Evolutionary conservation across 64 coral and sea anemone genomes (phyloP), one percentile per base, ranked within the genome.

Genomic region (Hydrozoanthus tunicans): DNA sequence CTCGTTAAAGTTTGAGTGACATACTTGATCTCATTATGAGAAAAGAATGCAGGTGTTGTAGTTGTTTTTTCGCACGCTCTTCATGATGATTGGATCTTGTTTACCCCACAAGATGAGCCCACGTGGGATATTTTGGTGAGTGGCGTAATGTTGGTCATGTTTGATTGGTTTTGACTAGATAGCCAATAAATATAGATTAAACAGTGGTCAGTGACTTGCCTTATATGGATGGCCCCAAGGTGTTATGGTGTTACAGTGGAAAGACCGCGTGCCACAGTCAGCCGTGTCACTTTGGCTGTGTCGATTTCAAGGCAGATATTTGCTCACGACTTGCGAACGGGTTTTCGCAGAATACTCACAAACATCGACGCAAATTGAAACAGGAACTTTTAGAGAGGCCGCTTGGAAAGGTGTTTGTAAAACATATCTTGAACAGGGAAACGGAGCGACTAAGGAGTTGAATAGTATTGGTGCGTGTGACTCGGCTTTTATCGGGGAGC

Each of bases 141-240:
- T 91, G 84, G 91, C 94, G 90, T 86, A 92, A 92, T 92, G 83
- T 85, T 92, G 91, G 91, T 95, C 97, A 99, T 96, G 94, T 93
- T 95, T 99, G 97, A 99, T 99, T 99, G 97, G 97, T 99, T 99
- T 99, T 99, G 97, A 99, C 97, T 99, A 95, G 92, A 99, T 95
- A 91, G 97, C 91, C 97, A 99, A 99, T 99, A 99, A 99, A 99
- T 99, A 99, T 99, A 99, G 97, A 99, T 99, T 99, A 99, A 99
- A 99, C 94, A 99, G 90, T 86, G 83, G 83, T 86, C 83, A 56
- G 83, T 86, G 83, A 86, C 83, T 99, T 94, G 93, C 97, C 97
- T 92, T 99, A 99, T 99, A 95, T 99, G 97, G 97, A 58, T 79
- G 67, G 74, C 92, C 94, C 94, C 92, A 74, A 84, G 92, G 97